phyloP scores from a whole-genome alignment of 2,113 vertebrate genomes.

The Coregonus clupeaformis region DNA sequence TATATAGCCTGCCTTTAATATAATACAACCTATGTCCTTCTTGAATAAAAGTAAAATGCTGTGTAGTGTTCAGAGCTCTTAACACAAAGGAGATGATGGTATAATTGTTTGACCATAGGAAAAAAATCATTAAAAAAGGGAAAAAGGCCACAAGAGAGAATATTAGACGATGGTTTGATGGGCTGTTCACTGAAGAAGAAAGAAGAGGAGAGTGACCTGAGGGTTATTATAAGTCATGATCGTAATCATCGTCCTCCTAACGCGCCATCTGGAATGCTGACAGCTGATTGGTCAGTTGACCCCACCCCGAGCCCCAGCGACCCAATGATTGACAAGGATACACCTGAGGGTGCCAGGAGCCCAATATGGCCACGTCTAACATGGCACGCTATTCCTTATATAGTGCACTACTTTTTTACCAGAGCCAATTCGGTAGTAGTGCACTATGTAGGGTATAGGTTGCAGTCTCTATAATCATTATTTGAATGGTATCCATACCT shows the following conservation, averaged over 20 bases:
- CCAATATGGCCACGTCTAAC: not conserved
- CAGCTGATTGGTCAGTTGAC: slow-evolving; percentile 58
- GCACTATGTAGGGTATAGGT: not conserved
- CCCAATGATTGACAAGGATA: slow-evolving; percentile 59
- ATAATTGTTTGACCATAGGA: too few species aligned
- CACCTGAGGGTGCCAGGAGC: not conserved
- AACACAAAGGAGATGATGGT: too few species aligned
- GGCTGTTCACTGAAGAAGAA: slow-evolving; percentile 22
- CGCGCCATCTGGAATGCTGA: slow-evolving; percentile 67
- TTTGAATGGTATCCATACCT: too few species aligned
- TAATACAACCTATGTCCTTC: not conserved
- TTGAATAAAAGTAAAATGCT: slow-evolving; percentile 1
- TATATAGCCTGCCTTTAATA: not conserved
- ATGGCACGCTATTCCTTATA: too few species aligned
- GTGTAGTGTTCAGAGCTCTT: too few species aligned
- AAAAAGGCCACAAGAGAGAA: not conserved
- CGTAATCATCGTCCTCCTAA: slow-evolving; percentile 31
- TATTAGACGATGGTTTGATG: slow-evolving; percentile 10
- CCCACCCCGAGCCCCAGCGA: slow-evolving; percentile 50
- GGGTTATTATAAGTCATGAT: slow-evolving; percentile 57
- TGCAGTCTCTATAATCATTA: not conserved
- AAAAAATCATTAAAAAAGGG: too few species aligned
- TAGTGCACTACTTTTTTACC: too few species aligned
- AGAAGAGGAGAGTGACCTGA: slow-evolving; percentile 39
- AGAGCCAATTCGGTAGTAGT: too few species aligned